Evolutionary conservation across 2,113 vertebrate species (phyloP), one percentile per base, ranked within the genome.

Genomic region (Eulacestoma nigropectus): DNA sequence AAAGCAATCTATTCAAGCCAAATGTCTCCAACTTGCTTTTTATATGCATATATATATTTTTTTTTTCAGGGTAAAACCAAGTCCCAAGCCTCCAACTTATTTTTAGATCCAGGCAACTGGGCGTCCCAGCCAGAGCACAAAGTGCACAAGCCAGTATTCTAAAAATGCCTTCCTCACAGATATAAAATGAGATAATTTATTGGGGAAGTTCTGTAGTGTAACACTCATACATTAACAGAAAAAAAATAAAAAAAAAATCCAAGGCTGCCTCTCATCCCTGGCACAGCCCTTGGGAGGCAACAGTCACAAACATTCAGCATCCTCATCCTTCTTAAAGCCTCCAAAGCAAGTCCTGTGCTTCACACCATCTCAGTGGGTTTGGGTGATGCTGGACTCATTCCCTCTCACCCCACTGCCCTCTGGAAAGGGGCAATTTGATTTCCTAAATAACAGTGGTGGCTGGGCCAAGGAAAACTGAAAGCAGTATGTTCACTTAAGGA

Each of bases 111-210:
- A 70, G 80, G 57, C 56, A 6, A 96, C 41, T 39, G 93, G 52
- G 56, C 87, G 84, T 92, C 96, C 82, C 92, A 95, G 87, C 85
- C 22, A 5, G 62, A 90, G 74, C 7, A 9, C 23, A 29, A 75
- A 42, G 8, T 32, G 6, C n/a, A 4, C 76, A 88, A 95, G 73
- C 67, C 92, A 92, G 78, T 60, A 85, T 96, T 96, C 96, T 97
- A 93, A 96, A 96, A 97, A 92, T 70, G 70, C 80, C 75, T 96
- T 87, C 68, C 32, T 97, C 44, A 13, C 20, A 64, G 84, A 97
- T 97, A 91, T 87, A 92, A 97, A 98, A 97, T 14, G 9, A 72
- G 65, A 95, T 93, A 94, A 97, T 97, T 97, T 96, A 88, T 30
- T 96, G 92, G 77, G 89, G 57, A 95, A 93, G 27, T 87, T 97